Percentiles rank a stretch among this genome's conserved stretches.
Conservation (phyloP, 2,888 invertebrate species). For the Sylvicola cinctus region DNA sequence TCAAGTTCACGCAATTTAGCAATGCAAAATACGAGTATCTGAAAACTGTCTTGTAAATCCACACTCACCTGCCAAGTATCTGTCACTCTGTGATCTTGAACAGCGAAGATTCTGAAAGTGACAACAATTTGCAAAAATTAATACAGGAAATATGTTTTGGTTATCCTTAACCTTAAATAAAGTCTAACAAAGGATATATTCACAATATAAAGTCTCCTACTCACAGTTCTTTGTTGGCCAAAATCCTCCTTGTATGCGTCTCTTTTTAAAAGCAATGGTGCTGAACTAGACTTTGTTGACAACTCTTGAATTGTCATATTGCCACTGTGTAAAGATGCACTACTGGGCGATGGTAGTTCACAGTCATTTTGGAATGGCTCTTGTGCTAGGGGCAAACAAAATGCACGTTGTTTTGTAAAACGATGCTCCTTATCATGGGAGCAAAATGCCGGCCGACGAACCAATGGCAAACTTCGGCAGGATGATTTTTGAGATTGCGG, state of each 20-base stretch:
- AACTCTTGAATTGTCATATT: conserved; percentile 20
- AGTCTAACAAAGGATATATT: conserved; percentile 1
- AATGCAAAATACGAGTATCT: too few relatives aligned
- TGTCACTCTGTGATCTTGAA: conserved; percentile 26
- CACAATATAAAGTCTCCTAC: conserved; percentile 8
- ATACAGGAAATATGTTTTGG: background rate
- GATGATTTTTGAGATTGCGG: too few relatives aligned
- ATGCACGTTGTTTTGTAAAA: conserved; percentile 16
- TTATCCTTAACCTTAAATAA: conserved; percentile 2
- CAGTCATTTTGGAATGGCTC: conserved; percentile 23
- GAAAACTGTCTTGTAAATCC: too few relatives aligned
- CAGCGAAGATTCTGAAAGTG: conserved; percentile 21
- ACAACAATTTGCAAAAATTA: too few relatives aligned
- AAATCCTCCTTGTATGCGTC: conserved; percentile 21
- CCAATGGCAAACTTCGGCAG: conserved; percentile 4
- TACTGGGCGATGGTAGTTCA: conserved; percentile 25
- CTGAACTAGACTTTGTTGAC: conserved; percentile 24
- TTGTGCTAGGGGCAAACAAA: conserved; percentile 21
- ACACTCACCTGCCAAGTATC: conserved; percentile 26
- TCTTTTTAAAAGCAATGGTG: conserved; percentile 23
- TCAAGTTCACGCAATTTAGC: too few relatives aligned
- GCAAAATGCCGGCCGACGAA: background rate
- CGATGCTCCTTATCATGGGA: conserved; percentile 1
- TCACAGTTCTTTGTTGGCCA: conserved; percentile 22
- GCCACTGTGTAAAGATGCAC: conserved; percentile 24